Base-by-base conservation (phyloP, 2,113 vertebrate species). In the Callocephalon fimbriatum region DNA sequence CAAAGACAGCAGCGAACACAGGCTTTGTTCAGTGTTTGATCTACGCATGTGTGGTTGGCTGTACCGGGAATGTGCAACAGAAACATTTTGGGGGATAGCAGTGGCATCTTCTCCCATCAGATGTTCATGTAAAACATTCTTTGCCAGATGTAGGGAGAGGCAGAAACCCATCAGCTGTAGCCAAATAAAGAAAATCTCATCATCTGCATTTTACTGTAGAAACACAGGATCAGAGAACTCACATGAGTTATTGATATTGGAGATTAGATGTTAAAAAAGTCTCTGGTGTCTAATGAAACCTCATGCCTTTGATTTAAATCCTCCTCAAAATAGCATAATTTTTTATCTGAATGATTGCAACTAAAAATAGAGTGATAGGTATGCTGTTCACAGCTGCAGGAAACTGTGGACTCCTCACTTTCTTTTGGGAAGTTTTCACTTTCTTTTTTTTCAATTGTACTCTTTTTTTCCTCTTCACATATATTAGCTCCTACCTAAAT, bases 401-500 rank as follows among this genome's bases (percentile, higher is more conserved):
- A 54, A 84, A 62, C 45, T 26, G n/a, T 29, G 48, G 58, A 83
- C 48, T 62, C 6, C 11, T 48, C 3, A 2, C 45, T 45, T 80
- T 65, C 31, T 90, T 92, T 38, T 6, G 38, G 50, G 35, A 80
- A 88, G 31, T 65, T 71, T 78, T 51, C 77, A 90, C 26, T 87
- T 95, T 75, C 51, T 86, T 85, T 70, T 95, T 95, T 89, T 86
- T 19, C 73, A 67, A 6, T 72, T 87, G 15, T 92, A 86, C 79
- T 97, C 68, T 82, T 90, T 72, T 61, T 83, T 94, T 82, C 58
- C 90, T 96, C 83, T 92, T 97, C 79, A 74, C 76, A 74, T 90
- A 76, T 50, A 95, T 94, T 90, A 91, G 54, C 83, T 96, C 80
- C 96, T 83, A 97, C 95, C 96, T 96, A 97, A 98, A 98, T 95